Base-by-base conservation (phyloP, 53 echinoderm and acorn worm species). In the Astropecten irregularis region DNA sequence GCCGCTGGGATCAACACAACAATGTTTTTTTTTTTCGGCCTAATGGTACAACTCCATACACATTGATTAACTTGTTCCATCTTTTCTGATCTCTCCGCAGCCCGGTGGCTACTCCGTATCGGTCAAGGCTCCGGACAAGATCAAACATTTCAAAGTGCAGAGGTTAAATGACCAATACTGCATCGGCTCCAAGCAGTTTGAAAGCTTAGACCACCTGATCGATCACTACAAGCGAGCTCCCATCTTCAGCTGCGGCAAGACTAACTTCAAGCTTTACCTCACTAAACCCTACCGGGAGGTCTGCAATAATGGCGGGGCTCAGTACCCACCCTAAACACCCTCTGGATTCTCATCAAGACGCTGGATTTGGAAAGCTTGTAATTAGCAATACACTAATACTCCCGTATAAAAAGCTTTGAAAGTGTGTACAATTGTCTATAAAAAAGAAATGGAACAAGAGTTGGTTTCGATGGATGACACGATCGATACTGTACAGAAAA, bases 121-220 rank as follows among this genome's bases (percentile, higher is more conserved):
- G 8, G 92, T 99, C 82, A 99, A 95, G 64, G 99, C 94, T 2
- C 89, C 90, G 4, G 92, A 95, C 29, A 82, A 86, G 49, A 92
- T 99, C 47, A 99, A 99, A 59, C 99, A 99, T 48, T 99, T 99
- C 92, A 94, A 94, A 77, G 99, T 99, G 8, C 89, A 90, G 68
- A 64, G 81, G 23, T 42, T 63, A 38, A 73, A 89, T 5, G 88
- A 91, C 35, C 44, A 81, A 35, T 99, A 82, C 76, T 86, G 88
- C 65, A 99, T 99, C 52, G 99, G 99, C 31, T 89, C 91, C 66
- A 85, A 90, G 40, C 89, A 91, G 10, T 99, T 99, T 86, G 99
- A 99, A 19, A 88, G 92, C 39, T 54, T 99, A 29, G 99, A 99
- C 47, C 83, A 88, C 55, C 85, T 99, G 15, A 94, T 99, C 9